phyloP scores from a whole-genome alignment of 2,797 vertebrate species.

The Morus bassanus region DNA sequence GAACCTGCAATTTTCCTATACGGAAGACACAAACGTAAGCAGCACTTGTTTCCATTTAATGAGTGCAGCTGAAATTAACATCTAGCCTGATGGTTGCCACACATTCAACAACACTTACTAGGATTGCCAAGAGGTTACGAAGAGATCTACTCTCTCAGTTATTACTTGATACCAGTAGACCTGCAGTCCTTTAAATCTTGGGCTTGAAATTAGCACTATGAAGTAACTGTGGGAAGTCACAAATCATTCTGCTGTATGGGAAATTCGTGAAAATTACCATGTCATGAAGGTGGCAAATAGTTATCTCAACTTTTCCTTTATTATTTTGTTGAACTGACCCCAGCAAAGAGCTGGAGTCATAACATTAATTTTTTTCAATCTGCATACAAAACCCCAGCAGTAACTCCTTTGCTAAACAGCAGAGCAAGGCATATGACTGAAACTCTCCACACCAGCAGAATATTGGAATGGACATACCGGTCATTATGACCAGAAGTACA shows the following conservation, averaged over 20 bases:
- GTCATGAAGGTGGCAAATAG: not conserved
- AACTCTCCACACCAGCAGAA: not conserved
- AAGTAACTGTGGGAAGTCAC: slow-evolving; percentile 14
- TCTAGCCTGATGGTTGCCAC: not conserved
- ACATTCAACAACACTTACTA: slow-evolving; percentile 36
- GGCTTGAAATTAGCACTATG: slow-evolving; percentile 22
- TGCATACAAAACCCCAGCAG: not conserved
- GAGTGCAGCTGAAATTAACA: not conserved
- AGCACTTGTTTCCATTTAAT: not conserved
- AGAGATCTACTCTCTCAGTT: slow-evolving; percentile 3
- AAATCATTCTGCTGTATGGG: not conserved
- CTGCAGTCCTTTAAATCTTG: slow-evolving; percentile 2
- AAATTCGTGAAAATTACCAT: not conserved
- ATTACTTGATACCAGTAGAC: not conserved
- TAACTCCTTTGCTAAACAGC: not conserved
- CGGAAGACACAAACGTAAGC: not conserved
- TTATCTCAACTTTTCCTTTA: not conserved
- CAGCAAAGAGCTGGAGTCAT: not conserved
- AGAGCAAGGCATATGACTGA: not conserved
- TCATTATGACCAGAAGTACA: not conserved
- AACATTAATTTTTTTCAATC: not conserved
- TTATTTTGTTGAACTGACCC: not conserved
- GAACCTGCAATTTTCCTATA: not conserved
- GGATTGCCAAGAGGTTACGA: slow-evolving; percentile 30
- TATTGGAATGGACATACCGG: not conserved